Base-by-base conservation (phyloP, 2,888 invertebrate genomes). In the Stegana nigrithorax region DNA sequence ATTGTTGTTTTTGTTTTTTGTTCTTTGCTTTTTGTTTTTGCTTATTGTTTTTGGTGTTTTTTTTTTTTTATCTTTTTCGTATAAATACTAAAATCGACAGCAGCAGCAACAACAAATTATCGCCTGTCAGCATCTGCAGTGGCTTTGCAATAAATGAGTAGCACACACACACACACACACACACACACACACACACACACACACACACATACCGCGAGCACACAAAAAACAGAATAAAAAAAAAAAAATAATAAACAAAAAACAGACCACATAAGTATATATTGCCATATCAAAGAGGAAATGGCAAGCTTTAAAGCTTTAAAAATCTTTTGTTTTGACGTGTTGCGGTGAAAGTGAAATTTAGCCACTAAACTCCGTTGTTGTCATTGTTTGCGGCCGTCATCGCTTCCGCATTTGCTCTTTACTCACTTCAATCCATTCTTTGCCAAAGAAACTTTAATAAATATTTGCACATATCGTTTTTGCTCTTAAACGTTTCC, bases 321-420 rank as follows among this genome's bases (percentile, higher is more conserved):
- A n/a, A n/a, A n/a, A n/a, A n/a, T 4, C 17, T 39, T 77, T 67
- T 75, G 73, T 70, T 77, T 77, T 75, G 80, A 76, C 78, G 78
- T 75, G 73, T 76, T 75, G 72, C 75, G 79, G 79, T 80, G 81
- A 79, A 79, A 79, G 79, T 79, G 79, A 79, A 79, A 79, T 78
- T 72, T 78, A 73, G 23, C 26, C 47, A 32, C 63, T 61, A 14
- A 26, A 59, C 59, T 14, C 21, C 26, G 39, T 51, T 17, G 21
- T 47, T 25, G 10, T 36, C 27, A 5, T 23, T 39, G 26, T 26
- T 21, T 56, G n/a, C 67, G 64, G 64, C 61, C 59, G 51, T n/a
- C 44, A 62, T 47, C 55, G 29, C 29, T 39, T 50, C 10, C 53
- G 53, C n/a, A n/a, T n/a, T n/a, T n/a, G n/a, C 53, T 51, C 53